Evolutionary conservation across 2,797 vertebrate genomes (phyloP), one percentile per base, ranked within the genome.

Genomic region (Falco rusticolus): DNA sequence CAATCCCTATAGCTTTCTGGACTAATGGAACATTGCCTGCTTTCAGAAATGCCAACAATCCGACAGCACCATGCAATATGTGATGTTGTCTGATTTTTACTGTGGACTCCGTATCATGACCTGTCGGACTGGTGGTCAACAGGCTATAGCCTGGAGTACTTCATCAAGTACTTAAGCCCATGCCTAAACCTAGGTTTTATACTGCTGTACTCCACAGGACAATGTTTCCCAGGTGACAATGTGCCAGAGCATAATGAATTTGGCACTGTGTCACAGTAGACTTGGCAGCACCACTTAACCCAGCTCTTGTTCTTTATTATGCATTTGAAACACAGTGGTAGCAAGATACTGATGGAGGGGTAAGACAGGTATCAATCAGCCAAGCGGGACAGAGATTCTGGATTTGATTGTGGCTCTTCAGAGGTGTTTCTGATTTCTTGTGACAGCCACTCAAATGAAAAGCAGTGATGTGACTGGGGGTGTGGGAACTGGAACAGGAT

Each of bases 401-500:
- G 66, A 22, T 53, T n/a, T 64, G 16, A 64, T 1, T 50, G 45
- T n/a, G 50, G 45, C 45, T 79, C 16, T n/a, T 78, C 17, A 33
- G 43, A 48, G 25, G 11, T 24, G 15, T 64, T 75, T 69, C 34
- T 69, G 5, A 39, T 54, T 50, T 75, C 63, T 39, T 43, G 31
- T 26, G 33, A 43, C 43, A 53, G 68, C 18, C 51, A 51, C 54
- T 26, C 16, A 56, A 18, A 63, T 24, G 33, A 72, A 66, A 6
- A 84, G 16, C 60, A 54, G 54, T 48, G 47, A 21, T 2, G 10
- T 33, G 17, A 18, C 50, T 76, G 31, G 13, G 43, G 11, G 11
- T 0, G 0, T n/a, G 31, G 25, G 28, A 68, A 71, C 0, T 57
- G 20, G n/a, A 78, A 71, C 5, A 60, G 31, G 41, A 60, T 20